Evolutionary conservation across 2,113 vertebrate genomes (phyloP), one percentile per base, ranked within the genome.

Genomic region (Ursus arctos): DNA sequence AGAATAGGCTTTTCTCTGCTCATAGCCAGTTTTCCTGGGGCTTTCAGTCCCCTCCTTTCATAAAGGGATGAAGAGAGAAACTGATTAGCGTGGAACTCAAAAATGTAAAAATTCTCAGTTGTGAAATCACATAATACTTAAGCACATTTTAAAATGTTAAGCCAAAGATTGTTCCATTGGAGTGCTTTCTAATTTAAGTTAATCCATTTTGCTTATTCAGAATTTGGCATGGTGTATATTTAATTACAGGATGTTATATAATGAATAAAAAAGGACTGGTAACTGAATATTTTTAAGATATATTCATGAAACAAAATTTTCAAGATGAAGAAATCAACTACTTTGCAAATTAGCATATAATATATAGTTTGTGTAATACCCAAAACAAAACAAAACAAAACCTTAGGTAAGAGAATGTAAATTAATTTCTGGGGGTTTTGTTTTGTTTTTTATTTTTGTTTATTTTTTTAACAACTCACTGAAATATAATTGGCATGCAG

Each of bases 131-230:
- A 53, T 26, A 83, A 79, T 97, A 63, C 31, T 86, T 53, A 85
- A 92, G n/a, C 22, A 77, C 77, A 91, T 93, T 84, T 77, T 21
- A 82, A 95, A 91, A 82, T 85, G 47, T 72, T 79, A 94, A 88
- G 40, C 33, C 53, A 83, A 88, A 90, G n/a, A 79, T 33, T 86
- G 71, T 91, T 94, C 83, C 49, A 72, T 40, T 85, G 74, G 19
- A 86, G 82, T 86, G 36, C 36, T 86, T 88, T 96, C 77, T 91
- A 84, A 91, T 61, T 96, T 93, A 61, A 96, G 55, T 11, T 80
- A 74, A 92, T 69, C 51, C 43, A 49, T 89, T 93, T 96, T 72
- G 15, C 63, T 85, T 65, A 57, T 19, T 12, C 47, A 65, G 28
- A 84, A 89, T 95, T 89, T 59, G 36, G 55, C 53, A 36, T 59